Conservation (phyloP, 2,888 invertebrate species). For the Elaeidobius kamerunicus region DNA sequence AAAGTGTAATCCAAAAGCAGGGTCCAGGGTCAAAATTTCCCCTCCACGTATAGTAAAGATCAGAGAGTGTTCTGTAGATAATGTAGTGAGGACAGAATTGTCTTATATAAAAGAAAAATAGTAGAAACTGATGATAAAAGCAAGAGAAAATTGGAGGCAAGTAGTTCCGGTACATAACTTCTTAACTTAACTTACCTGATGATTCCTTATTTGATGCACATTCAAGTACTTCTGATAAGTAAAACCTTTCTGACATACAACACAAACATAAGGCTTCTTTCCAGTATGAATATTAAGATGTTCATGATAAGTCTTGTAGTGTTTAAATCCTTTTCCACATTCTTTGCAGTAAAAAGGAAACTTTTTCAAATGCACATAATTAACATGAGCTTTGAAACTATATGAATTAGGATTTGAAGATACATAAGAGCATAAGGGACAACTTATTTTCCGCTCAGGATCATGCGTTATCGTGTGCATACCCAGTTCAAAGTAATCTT, state of each 20-base stretch:
- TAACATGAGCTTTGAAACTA: constrained; percentile 43
- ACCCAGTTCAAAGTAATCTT: constrained; percentile 21
- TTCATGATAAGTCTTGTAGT: constrained; percentile 53
- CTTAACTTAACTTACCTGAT: constrained; percentile 28
- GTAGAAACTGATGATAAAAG: no score
- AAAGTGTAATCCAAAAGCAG: no score
- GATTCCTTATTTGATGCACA: constrained; percentile 44
- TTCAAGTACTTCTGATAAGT: constrained; percentile 48
- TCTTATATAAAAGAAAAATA: no score
- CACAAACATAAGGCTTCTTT: constrained; percentile 53
- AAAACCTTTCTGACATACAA: constrained; percentile 54
- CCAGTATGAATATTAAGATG: constrained; percentile 57
- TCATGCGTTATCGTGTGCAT: constrained; percentile 23
- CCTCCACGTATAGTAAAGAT: no score
- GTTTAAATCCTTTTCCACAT: constrained; percentile 56
- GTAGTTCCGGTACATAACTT: no score
- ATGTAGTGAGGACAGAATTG: no score
- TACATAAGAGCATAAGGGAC: constrained; percentile 39
- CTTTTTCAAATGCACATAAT: constrained; percentile 44
- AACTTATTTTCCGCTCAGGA: constrained; percentile 20
- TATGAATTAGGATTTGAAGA: constrained; percentile 38
- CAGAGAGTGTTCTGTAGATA: no score
- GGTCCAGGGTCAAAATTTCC: no score
- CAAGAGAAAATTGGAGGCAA: no score
- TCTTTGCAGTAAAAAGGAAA: constrained; percentile 54